Base-by-base conservation (phyloP, 2,888 invertebrate genomes). In the Coelopa pilipes region DNA sequence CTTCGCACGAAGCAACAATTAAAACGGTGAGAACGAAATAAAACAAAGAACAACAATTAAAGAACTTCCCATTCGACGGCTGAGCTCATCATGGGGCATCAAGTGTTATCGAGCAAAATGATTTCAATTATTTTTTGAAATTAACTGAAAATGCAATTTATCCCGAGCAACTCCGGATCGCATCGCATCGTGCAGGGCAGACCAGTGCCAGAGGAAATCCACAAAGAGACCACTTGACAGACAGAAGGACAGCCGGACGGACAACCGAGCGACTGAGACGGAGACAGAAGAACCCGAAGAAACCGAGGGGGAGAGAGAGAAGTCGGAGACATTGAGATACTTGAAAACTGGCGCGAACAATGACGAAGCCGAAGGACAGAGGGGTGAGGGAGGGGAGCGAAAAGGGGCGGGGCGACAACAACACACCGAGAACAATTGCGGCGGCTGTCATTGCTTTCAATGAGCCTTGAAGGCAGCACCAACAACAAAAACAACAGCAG, bases 41-140 rank as follows among this genome's bases (percentile, higher is more conserved):
- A 17, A 46, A 4, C n/a, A 59, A 59, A 59, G 5, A 17, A 68
- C 15, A 68, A 53, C 24, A 24, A 53, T 17, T 55, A n/a, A 55
- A 53, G 34, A n/a, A 21, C 60, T 68, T 69, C 45, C 63, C 12
- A 65, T 76, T 76, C 75, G 66, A 68, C 72, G 74, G 75, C 77
- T 74, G 75, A 71, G 68, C 75, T 72, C 73, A 68, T 63, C 74
- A 68, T 70, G 55, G 69, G 45, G 68, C 55, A 74, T 78, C 76
- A 81, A 83, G 81, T 80, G 81, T 78, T 82, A 81, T 83, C 79
- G 75, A 76, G 77, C 76, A 80, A 82, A 83, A 84, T 82, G 81
- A 78, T 82, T 82, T 81, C 79, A 81, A 81, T 82, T 83, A 70
- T 63, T 79, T 70, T 77, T 72, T 75, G 78, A 80, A 82, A 83